Conservation (phyloP, 92 coral and sea anemone species). For the Phymanthus crucifer region DNA sequence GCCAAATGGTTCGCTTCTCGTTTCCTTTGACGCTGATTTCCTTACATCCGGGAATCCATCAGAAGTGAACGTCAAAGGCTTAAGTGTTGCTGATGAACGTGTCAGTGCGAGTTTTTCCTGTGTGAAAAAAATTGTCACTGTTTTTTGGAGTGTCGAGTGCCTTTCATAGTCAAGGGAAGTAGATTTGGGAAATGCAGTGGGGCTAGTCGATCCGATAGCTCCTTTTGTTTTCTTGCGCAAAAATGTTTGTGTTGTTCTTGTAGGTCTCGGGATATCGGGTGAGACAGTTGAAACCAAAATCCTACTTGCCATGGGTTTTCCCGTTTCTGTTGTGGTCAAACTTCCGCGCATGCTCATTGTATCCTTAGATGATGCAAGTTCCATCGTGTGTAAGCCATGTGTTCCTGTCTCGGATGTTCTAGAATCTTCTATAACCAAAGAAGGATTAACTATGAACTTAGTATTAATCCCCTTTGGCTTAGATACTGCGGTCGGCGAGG, state of each 20-base stretch:
- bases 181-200: neutral
- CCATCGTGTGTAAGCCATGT: neutral
- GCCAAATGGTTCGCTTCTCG: neutral
- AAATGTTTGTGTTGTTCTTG: neutral
- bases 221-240: neutral
- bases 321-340: neutral
- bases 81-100: neutral
- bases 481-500: neutral
- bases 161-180: neutral
- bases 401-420: constrained; percentile 6
- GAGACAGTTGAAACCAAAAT: neutral
- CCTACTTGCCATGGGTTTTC: neutral
- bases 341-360: neutral
- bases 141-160: neutral
- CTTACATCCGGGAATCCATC: neutral
- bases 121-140: neutral
- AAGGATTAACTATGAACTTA: neutral
- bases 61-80: neutral
- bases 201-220: neutral
- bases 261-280: neutral
- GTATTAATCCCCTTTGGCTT: neutral
- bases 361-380: neutral
- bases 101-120: neutral
- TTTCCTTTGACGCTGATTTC: neutral
- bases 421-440: neutral